Conservation (phyloP, 2,113 vertebrate genomes). For the Salvator merianae region DNA sequence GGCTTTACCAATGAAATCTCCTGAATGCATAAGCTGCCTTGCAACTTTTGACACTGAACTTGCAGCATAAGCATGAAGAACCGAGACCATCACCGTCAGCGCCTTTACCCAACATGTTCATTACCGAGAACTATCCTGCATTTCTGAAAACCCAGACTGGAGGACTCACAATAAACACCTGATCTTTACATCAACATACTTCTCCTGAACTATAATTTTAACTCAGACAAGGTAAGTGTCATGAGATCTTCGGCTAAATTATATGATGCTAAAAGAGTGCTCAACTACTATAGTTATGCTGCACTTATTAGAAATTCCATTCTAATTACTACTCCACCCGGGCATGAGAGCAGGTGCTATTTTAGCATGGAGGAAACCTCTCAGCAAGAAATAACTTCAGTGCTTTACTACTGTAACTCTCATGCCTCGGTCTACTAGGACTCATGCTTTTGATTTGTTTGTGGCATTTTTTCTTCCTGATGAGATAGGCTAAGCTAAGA, state of each 20-base stretch:
- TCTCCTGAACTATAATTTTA: conserved; percentile 10
- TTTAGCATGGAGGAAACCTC: conserved; percentile 9
- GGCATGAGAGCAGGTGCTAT: background rate
- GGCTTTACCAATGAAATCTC: background rate
- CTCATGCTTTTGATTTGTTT: background rate
- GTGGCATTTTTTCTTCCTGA: background rate
- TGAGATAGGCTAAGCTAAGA: background rate
- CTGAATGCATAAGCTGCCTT: background rate
- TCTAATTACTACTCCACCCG: conserved; percentile 12
- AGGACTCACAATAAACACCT: background rate
- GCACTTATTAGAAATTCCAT: conserved; percentile 13
- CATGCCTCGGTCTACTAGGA: background rate
- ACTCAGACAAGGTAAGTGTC: conserved; percentile 22
- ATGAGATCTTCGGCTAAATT: conserved; percentile 37
- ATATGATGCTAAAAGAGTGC: conserved; percentile 2
- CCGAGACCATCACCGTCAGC: too few species aligned
- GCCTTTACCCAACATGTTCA: too few species aligned
- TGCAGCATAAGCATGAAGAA: background rate
- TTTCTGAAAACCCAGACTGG: background rate
- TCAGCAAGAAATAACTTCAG: background rate
- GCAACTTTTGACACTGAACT: background rate
- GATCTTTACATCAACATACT: background rate
- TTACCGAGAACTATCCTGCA: background rate
- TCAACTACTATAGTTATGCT: background rate
- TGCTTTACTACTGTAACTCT: background rate